Evolutionary conservation across 2,888 invertebrate genomes (phyloP).

Genomic region (Hyalella azteca): DNA sequence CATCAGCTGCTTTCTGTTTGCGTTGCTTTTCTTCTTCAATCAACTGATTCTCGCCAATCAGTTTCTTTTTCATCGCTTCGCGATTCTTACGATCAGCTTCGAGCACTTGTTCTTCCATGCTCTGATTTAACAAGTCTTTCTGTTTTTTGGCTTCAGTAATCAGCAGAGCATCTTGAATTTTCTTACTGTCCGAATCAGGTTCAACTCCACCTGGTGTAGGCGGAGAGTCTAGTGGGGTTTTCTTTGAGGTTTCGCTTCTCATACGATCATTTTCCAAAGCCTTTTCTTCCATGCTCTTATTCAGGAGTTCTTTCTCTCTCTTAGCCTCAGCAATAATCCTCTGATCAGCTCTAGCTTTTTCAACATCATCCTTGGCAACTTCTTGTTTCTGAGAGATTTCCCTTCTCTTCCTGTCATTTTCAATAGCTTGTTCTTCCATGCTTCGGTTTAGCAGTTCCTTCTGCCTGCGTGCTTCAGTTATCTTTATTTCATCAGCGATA

Average conservation of each 20-base stretch:
- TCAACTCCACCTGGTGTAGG: background rate
- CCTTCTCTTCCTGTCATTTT: background rate
- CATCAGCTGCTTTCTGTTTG: constrained; percentile 23
- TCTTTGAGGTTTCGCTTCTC: background rate
- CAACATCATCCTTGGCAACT: background rate
- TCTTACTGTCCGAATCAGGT: background rate
- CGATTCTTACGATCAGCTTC: background rate
- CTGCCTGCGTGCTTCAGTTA: background rate
- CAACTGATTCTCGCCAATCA: background rate
- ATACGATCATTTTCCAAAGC: background rate
- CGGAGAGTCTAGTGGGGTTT: background rate
- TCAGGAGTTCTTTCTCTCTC: background rate
- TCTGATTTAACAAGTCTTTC: background rate
- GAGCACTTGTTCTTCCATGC: constrained; percentile 16
- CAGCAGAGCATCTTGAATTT: constrained; percentile 6
- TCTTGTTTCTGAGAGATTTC: background rate
- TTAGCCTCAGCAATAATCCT: background rate
- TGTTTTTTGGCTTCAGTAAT: background rate
- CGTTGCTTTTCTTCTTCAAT: constrained; percentile 7
- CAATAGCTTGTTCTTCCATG: constrained; percentile 19
- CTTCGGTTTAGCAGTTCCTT: background rate
- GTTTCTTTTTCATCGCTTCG: background rate
- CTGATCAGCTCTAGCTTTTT: background rate
- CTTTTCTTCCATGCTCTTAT: constrained; percentile 18
- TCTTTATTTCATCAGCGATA: background rate